Evolutionary conservation across 2,888 invertebrate genomes (phyloP).

Genomic region (Oligia fasciuncula): DNA sequence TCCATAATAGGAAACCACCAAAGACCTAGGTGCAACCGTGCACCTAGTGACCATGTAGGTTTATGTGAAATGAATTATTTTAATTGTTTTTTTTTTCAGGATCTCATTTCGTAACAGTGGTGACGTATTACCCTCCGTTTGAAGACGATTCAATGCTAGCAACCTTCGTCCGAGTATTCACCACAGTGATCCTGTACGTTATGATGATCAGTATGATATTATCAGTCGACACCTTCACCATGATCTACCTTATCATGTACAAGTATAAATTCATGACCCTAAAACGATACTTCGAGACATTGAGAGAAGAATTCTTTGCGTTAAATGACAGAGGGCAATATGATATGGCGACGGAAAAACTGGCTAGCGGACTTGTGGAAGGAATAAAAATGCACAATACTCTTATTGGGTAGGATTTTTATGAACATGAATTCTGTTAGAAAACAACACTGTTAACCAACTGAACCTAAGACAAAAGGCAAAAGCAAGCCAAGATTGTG

Average conservation of each 20-base stretch:
- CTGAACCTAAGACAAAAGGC: background rate
- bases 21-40: background rate
- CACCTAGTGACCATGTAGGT: background rate
- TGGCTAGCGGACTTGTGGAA: constrained; percentile 77
- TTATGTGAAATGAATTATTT: background rate
- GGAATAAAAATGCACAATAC: constrained; percentile 84
- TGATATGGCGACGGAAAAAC: constrained; percentile 71
- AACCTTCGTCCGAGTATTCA: constrained; percentile 71
- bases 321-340: constrained; percentile 68
- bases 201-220: constrained; percentile 83
- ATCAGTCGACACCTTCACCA: constrained; percentile 78
- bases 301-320: constrained; percentile 73
- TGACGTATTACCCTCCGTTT: constrained; percentile 82
- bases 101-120: constrained; percentile 81
- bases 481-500: background rate
- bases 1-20: background rate
- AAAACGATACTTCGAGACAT: constrained; percentile 78
- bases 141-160: constrained; percentile 77
- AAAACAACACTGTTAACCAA: background rate
- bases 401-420: constrained; percentile 74
- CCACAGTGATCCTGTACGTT: constrained; percentile 73
- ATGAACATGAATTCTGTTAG: background rate
- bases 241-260: constrained; percentile 81
- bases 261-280: constrained; percentile 86
- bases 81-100: constrained; percentile 71